A percentile compares a stretch with the other conserved stretches of the same genome.
phyloP scores from a whole-genome alignment of 2,113 vertebrate genomes.

The Lampris megalopsis region DNA sequence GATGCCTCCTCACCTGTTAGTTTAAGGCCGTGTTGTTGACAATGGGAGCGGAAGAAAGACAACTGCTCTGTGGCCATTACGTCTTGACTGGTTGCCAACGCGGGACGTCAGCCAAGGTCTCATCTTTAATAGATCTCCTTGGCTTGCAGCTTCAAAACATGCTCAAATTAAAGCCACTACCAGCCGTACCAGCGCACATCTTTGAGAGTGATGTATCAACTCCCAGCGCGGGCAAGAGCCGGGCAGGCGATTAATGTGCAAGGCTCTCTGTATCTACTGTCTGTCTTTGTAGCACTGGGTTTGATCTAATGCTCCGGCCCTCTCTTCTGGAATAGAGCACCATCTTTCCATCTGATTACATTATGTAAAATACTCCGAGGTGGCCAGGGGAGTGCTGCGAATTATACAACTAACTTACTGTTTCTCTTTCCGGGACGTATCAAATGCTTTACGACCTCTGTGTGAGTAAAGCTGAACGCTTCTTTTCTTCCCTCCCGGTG shows the following conservation, averaged over 20 bases:
- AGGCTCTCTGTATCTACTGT: constrained; percentile 25
- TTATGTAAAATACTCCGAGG: constrained; percentile 19
- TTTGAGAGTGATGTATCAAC: constrained; percentile 49
- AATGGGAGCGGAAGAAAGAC: constrained; percentile 10
- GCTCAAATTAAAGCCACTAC: constrained; percentile 67
- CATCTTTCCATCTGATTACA: constrained; percentile 43
- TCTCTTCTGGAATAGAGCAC: constrained; percentile 6
- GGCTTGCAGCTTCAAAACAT: constrained; percentile 44
- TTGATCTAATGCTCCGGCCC: constrained; percentile 44
- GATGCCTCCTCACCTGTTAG: neutral
- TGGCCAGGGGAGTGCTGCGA: constrained; percentile 2
- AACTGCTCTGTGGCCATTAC: constrained; percentile 4
- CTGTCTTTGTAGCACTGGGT: constrained; percentile 21
- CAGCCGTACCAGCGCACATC: constrained; percentile 33
- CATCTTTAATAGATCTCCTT: constrained; percentile 71
- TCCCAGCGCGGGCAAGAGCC: constrained; percentile 7
- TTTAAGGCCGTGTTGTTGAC: constrained; percentile 3
- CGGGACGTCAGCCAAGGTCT: constrained; percentile 60
- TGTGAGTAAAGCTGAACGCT: neutral
- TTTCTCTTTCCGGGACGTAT: neutral
- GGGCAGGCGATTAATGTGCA: constrained; percentile 48
- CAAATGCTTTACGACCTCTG: constrained; percentile 13
- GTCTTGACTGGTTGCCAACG: constrained; percentile 31
- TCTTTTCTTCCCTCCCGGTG: neutral
- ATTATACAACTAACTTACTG: neutral